These are phyloP conservation scores for Odontothrips loti DNA, from an alignment of 2,888 invertebrate species.

Conservation along the genomic window DNA sequence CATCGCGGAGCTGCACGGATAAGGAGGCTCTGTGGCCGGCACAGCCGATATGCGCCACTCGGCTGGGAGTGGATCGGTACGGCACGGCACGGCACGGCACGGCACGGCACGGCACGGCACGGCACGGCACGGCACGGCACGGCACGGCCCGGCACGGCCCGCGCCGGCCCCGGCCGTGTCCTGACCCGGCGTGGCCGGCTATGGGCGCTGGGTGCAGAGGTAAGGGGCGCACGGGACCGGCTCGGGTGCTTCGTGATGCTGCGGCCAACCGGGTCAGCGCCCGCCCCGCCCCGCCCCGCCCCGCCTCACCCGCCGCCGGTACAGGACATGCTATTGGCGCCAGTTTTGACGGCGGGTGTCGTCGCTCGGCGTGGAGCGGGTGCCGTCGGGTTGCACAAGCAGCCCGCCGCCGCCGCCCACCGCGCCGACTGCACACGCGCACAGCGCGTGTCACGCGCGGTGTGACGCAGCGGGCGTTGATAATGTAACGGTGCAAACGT, in stretches of 20 bases:
- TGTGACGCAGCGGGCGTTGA: too few species aligned
- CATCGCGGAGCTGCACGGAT: too few species aligned
- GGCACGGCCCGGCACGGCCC: not conserved
- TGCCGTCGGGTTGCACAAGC: not conserved
- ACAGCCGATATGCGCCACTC: too few species aligned
- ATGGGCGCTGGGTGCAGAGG: too few species aligned
- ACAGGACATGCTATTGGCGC: conserved; percentile 20
- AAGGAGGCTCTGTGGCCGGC: too few species aligned
- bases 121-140: not conserved
- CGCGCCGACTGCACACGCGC: not conserved
- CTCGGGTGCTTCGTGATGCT: not conserved
- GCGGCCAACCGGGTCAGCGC: not conserved
- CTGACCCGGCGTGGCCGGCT: too few species aligned
- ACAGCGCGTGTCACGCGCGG: too few species aligned
- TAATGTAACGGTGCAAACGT: too few species aligned
- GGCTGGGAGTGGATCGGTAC: too few species aligned
- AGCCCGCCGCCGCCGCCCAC: not conserved
- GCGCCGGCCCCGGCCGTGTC: too few species aligned
- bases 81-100: too few species aligned
- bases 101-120: not conserved
- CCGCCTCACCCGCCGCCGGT: not conserved
- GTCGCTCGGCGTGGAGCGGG: not conserved
- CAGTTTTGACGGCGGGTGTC: not conserved
- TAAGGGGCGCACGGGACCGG: too few species aligned
- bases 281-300: not conserved